These are phyloP conservation scores for Puntigrus tetrazona DNA, from an alignment of 2,113 vertebrate genomes.

Conservation along the genomic window DNA sequence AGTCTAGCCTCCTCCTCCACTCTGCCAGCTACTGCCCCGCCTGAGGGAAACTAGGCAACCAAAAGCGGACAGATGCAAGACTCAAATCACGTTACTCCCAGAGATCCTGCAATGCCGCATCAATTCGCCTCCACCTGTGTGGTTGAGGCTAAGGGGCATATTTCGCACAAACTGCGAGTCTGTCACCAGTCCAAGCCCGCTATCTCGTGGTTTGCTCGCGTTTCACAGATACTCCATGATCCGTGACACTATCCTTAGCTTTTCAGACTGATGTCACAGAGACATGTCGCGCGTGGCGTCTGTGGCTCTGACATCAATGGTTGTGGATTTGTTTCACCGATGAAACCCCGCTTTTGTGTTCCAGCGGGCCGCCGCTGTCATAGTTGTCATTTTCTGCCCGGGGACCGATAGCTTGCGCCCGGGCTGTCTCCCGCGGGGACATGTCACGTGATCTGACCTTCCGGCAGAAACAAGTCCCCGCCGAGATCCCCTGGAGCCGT, in stretches of 20 bases:
- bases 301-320: not conserved
- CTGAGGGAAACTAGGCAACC: conserved; percentile 33
- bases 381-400: conserved; percentile 46
- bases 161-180: not conserved
- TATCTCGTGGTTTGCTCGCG: not conserved
- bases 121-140: not conserved
- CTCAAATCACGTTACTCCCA: conserved; percentile 45
- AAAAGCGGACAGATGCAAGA: conserved; percentile 45
- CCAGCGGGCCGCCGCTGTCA: conserved; percentile 31
- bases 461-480: conserved; percentile 33
- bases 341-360: conserved; percentile 26
- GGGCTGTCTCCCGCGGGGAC: conserved; percentile 15
- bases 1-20: conserved; percentile 5
- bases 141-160: not conserved
- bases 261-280: conserved; percentile 18
- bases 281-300: conserved; percentile 8
- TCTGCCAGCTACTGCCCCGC: conserved; percentile 28
- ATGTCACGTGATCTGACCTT: conserved; percentile 41
- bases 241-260: conserved; percentile 15
- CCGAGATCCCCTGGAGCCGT: not conserved
- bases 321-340: conserved; percentile 40
- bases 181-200: not conserved
- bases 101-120: conserved; percentile 32
- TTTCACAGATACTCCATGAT: not conserved
- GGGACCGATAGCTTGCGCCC: conserved; percentile 14